These are phyloP conservation scores for Saturnia pavonia DNA, from an alignment of 2,888 invertebrate genomes.

Conservation along the genomic window DNA sequence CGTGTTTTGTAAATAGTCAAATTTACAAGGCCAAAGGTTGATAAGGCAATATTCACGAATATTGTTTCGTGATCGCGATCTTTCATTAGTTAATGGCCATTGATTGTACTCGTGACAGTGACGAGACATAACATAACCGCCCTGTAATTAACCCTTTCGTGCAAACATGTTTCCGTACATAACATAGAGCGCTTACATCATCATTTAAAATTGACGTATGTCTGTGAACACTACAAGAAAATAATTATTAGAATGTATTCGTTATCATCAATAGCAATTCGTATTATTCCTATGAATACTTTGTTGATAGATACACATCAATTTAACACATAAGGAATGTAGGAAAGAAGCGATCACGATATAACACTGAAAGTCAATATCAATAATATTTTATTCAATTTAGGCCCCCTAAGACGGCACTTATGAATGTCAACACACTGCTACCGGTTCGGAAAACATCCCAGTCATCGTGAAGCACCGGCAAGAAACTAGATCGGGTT, in stretches of 20 bases:
- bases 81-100: conserved; percentile 51
- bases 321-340: background rate
- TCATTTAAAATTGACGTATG: conserved; percentile 5
- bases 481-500: too few species aligned
- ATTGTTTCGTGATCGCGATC: conserved; percentile 1
- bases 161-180: conserved; percentile 22
- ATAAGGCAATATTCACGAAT: conserved; percentile 8
- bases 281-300: background rate
- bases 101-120: conserved; percentile 44
- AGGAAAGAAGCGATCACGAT: background rate
- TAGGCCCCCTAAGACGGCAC: too few species aligned
- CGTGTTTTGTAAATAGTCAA: background rate
- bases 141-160: conserved; percentile 29
- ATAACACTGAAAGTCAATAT: too few species aligned
- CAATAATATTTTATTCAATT: too few species aligned
- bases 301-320: background rate
- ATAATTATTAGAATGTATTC: background rate
- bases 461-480: too few species aligned
- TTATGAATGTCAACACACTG: too few species aligned
- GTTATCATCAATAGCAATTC: background rate
- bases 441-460: too few species aligned
- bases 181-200: conserved; percentile 25
- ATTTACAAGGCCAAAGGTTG: conserved; percentile 10
- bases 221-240: background rate
- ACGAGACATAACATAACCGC: conserved; percentile 27